Percentiles rank a stretch among this genome's conserved stretches.
These are phyloP conservation scores for Dryococelus australis DNA, from an alignment of 2,888 invertebrate species.

Conservation along the genomic window DNA sequence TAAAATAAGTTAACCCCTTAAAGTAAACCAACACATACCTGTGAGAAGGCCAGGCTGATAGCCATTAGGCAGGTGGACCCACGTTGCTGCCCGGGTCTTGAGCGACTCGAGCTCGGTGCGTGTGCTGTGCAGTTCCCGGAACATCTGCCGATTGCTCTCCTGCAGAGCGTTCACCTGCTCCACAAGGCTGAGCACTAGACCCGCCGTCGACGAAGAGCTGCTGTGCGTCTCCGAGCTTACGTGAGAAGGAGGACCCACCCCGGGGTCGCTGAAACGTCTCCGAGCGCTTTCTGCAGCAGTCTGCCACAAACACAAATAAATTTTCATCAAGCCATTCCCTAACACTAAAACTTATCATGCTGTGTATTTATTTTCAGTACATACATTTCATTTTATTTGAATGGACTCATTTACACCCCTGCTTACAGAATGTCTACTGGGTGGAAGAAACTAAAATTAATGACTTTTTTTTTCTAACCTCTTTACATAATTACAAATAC, in stretches of 20 bases:
- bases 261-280: conserved; percentile 74
- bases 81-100: conserved; percentile 65
- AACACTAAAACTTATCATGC: too few relatives aligned
- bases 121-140: conserved; percentile 76
- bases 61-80: conserved; percentile 59
- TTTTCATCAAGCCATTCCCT: too few relatives aligned
- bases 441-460: too few relatives aligned
- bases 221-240: conserved; percentile 17
- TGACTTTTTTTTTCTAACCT: too few relatives aligned
- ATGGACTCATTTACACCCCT: too few relatives aligned
- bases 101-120: conserved; percentile 71
- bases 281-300: conserved; percentile 61
- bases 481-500: too few relatives aligned
- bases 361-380: too few relatives aligned
- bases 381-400: too few relatives aligned
- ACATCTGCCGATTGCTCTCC: conserved; percentile 76
- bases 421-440: too few relatives aligned
- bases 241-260: conserved; percentile 57
- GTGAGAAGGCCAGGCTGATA: conserved; percentile 75
- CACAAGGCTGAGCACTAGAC: conserved; percentile 69
- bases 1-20: too few relatives aligned
- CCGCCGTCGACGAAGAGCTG: conserved; percentile 61
- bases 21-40: conserved; percentile 33
- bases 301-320: not conserved
- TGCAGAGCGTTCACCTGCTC: conserved; percentile 77